Base-by-base conservation (phyloP, 2,797 vertebrate species). In the Synaphobranchus kaupii region DNA sequence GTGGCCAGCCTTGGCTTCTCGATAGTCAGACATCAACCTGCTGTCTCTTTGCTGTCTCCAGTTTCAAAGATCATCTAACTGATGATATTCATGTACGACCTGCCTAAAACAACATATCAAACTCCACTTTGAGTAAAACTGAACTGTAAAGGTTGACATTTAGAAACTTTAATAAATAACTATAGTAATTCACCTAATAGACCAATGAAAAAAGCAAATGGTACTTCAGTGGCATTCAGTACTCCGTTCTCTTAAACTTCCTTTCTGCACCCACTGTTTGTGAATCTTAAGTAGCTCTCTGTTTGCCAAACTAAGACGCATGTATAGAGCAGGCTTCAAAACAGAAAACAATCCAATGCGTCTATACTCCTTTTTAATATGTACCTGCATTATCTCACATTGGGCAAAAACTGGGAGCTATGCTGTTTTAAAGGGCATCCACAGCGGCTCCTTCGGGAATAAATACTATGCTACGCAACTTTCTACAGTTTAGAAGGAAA, bases 361-460 rank as follows among this genome's bases (percentile, higher is more conserved):
- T 88, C 66, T 86, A 89, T 90, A 85, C 68, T 5, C 2, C 56
- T 90, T 88, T 52, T 86, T 91, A 91, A 91, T 93, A 89, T 93
- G 94, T 92, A 87, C 90, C 90, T 60, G 78, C n/a, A 91, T 91
- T 93, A 86, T 92, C 89, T 92, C 91, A 39, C 28, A 60, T 90
- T 84, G 88, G 80, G 87, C 54, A 87, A 93, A 91, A 85, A 91
- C 89, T 81, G 89, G 48, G 84, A 86, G 34, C 83, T 63, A 90
- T 91, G 92, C 89, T 91, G 91, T 91, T 90, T 88, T 89, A 92
- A 90, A 88, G 84, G 87, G 86, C 87, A 94, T 93, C 91, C 89
- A 92, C 39, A 86, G 39, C 0, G 0, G 66, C 52, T 87, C 90
- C 92, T 81, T 86, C 87, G 89, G 80, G 76, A 87, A 52, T 52